Percentiles rank a stretch among this genome's conserved stretches.
Conservation (phyloP, 2,888 invertebrate species). For the Chesias legatella region DNA sequence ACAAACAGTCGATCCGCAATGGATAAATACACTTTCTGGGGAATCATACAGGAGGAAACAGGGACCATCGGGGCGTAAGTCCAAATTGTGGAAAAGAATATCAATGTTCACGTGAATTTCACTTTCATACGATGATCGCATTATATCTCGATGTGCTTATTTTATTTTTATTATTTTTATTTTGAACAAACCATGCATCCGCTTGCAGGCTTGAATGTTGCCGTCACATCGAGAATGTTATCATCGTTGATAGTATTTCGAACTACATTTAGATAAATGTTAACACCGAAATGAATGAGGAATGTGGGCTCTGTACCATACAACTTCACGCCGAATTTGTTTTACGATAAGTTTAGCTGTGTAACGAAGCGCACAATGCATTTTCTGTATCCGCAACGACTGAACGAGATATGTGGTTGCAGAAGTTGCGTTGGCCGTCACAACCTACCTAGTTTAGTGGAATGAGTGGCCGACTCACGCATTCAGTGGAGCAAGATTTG, state of each 20-base stretch:
- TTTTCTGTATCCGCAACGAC: slow-evolving; percentile 55
- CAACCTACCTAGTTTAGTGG: slow-evolving; percentile 69
- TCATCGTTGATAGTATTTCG: slow-evolving; percentile 58
- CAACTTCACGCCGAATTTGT: slow-evolving; percentile 43
- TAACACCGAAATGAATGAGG: slow-evolving; percentile 52
- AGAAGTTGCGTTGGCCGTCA: slow-evolving; percentile 72
- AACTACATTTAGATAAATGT: slow-evolving; percentile 40
- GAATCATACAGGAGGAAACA: slow-evolving; percentile 83
- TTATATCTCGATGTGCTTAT: slow-evolving; percentile 74
- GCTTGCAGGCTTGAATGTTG: slow-evolving; percentile 71
- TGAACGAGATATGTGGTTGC: slow-evolving; percentile 48
- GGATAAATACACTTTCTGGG: slow-evolving; percentile 57
- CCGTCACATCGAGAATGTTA: slow-evolving; percentile 72
- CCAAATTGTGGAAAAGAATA: slow-evolving; percentile 43
- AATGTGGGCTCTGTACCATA: slow-evolving; percentile 68
- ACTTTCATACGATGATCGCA: slow-evolving; percentile 67
- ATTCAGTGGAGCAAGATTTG: slow-evolving; percentile 75
- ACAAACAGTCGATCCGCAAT: slow-evolving; percentile 62
- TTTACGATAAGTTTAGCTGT: slow-evolving; percentile 43
- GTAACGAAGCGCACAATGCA: slow-evolving; percentile 57
- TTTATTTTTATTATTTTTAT: slow-evolving; percentile 50
- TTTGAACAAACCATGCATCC: slow-evolving; percentile 54
- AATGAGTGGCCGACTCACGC: slow-evolving; percentile 80
- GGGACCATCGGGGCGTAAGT: slow-evolving; percentile 84
- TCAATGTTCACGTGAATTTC: slow-evolving; percentile 38